Percentiles rank a stretch among this genome's conserved stretches.
phyloP scores from a whole-genome alignment of 2,888 invertebrate species.

The Eupithecia inturbata region DNA sequence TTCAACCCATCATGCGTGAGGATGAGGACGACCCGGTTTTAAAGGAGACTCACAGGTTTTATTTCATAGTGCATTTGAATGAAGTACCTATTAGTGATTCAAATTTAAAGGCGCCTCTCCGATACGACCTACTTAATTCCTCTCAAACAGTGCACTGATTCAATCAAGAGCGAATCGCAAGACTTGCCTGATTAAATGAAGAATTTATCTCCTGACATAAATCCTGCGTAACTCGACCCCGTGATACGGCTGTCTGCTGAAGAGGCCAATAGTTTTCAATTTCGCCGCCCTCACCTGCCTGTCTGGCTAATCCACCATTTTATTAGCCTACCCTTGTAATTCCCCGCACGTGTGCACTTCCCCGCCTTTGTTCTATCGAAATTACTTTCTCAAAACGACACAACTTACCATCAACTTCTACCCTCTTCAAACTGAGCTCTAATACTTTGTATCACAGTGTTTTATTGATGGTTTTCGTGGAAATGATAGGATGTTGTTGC shows the following conservation, averaged over 20 bases:
- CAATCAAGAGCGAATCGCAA: conserved; percentile 10
- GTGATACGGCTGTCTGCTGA: conserved; percentile 61
- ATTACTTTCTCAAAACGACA: conserved; percentile 51
- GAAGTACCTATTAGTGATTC: too few relatives aligned
- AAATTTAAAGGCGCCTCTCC: not conserved
- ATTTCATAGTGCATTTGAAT: too few relatives aligned
- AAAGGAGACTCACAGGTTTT: too few relatives aligned
- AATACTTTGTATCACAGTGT: conserved; percentile 25
- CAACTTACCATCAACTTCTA: conserved; percentile 36
- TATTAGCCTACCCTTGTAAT: conserved; percentile 78
- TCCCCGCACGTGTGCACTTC: conserved; percentile 75
- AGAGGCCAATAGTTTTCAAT: conserved; percentile 81
- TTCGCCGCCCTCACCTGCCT: conserved; percentile 79
- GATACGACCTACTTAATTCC: not conserved
- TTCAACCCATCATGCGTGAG: too few relatives aligned
- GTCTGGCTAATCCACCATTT: conserved; percentile 77
- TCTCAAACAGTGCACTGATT: conserved; percentile 4
- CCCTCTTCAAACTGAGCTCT: conserved; percentile 46
- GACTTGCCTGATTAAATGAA: conserved; percentile 27
- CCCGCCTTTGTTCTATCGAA: conserved; percentile 77
- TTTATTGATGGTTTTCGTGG: conserved; percentile 38
- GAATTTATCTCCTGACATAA: conserved; percentile 60
- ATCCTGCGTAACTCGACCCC: conserved; percentile 63
- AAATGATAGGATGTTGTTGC: conserved; percentile 47
- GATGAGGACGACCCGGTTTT: too few relatives aligned